Percentiles rank a stretch among this genome's conserved stretches.
These are phyloP conservation scores for Pristionchus entomophagus DNA, from an alignment of 2,888 invertebrate genomes.

Conservation along the genomic window DNA sequence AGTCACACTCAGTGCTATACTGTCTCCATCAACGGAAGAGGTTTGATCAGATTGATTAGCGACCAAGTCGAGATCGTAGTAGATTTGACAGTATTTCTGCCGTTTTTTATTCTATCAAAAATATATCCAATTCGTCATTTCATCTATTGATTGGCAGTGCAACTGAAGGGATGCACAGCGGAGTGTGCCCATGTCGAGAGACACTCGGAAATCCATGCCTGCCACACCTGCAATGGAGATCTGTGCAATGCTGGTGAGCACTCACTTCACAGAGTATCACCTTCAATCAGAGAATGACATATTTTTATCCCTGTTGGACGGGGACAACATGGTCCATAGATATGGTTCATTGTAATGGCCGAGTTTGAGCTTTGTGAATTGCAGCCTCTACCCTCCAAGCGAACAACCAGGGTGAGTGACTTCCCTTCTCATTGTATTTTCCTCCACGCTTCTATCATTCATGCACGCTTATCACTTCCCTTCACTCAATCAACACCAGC, in stretches of 20 bases:
- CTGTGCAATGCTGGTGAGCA: conserved; percentile 27
- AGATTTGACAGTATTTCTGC: too few species aligned
- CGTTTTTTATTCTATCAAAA: too few species aligned
- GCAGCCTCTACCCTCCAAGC: neutral
- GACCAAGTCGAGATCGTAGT: too few species aligned
- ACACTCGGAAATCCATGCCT: neutral
- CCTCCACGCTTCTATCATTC: neutral
- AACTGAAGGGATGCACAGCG: conserved; percentile 14
- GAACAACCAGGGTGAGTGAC: conserved; percentile 16
- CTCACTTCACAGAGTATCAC: too few species aligned
- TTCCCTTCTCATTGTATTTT: neutral
- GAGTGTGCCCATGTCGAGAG: conserved; percentile 16
- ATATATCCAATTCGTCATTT: too few species aligned
- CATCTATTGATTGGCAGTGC: neutral
- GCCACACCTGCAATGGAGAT: conserved; percentile 26
- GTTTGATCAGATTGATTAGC: neutral
- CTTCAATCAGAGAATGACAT: too few species aligned
- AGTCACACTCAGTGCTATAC: conserved; percentile 29
- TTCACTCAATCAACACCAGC: neutral
- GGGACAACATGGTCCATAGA: too few species aligned
- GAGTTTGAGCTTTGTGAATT: neutral
- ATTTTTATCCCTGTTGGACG: too few species aligned
- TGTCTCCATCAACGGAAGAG: conserved; percentile 26
- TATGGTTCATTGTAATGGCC: too few species aligned
- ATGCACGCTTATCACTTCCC: conserved; percentile 6